These are phyloP conservation scores for Sminthurides bifidus DNA, from an alignment of 1,140 invertebrate genomes.

Conservation along the genomic window DNA sequence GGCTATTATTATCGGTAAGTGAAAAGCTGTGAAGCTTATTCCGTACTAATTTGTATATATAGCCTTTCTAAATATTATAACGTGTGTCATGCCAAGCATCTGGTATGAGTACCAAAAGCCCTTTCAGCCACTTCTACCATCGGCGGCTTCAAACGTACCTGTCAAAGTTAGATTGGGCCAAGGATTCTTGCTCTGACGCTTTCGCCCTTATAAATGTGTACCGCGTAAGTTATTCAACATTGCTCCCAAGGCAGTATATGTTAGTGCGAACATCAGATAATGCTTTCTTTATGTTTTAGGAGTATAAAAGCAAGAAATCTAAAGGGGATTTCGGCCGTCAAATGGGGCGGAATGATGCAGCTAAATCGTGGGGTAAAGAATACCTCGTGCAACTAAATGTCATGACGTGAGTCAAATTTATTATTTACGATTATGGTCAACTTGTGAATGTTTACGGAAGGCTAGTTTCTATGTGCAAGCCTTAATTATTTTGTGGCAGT, in stretches of 20 bases:
- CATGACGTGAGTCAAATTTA: constrained; percentile 10
- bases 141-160: constrained; percentile 59
- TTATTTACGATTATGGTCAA: background rate
- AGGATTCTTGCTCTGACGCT: constrained; percentile 69
- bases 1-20: constrained; percentile 70
- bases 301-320: no score
- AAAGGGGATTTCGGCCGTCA: no score
- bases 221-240: constrained; percentile 41
- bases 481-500: background rate
- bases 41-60: background rate
- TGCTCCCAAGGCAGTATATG: constrained; percentile 45
- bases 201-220: constrained; percentile 71
- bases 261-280: no score
- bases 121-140: constrained; percentile 64
- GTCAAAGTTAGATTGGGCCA: constrained; percentile 66
- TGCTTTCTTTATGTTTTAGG: no score
- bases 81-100: constrained; percentile 50
- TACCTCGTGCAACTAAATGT: constrained; percentile 56
- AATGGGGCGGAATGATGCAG: no score
- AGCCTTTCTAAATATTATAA: background rate
- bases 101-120: constrained; percentile 62
- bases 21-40: background rate
- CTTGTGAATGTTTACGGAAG: background rate
- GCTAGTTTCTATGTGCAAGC: background rate
- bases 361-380: no score